Evolutionary conservation across 2,888 invertebrate genomes (phyloP), one percentile per base, ranked within the genome.

Genomic region (Odontomyia ornata): DNA sequence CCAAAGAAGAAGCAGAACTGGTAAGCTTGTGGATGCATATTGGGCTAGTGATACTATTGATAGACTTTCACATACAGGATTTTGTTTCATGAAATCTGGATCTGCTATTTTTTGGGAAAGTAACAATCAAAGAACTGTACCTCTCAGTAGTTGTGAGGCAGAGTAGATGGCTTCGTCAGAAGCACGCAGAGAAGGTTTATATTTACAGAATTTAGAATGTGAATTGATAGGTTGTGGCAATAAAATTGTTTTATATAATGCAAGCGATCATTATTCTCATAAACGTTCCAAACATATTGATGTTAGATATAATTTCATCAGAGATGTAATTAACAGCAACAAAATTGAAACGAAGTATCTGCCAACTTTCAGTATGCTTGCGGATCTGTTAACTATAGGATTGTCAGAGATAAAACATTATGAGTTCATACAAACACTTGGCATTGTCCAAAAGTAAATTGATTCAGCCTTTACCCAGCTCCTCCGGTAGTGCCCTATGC

Each of bases 71-170:
- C 46, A 43, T 71, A 71, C 71, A 47, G 71, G 71, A n/a, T 71
- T 21, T 71, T 71, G 71, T 71, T 71, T 71, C n/a, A 46, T 46
- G 46, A 71, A 21, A 25, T 71, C 46, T 13, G 71, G 46, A 30
- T 71, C 71, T 21, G 71, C 25, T 71, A 47, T 71, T 71, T 71
- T 46, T 25, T 46, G 71, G 52, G 47, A 71, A 46, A 46, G 71
- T 46, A 71, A 71, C n/a, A 71, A 47, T 15, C 71, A 71, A 46
- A 71, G 71, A 46, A 71, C 71, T 47, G 71, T 71, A 46, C 18
- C 71, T 46, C 25, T 71, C 21, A 21, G 21, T 46, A 46, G 71
- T 46, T 21, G n/a, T n/a, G 71, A 71, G 46, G 71, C 71, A n/a
- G 71, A 71, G 25, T 47, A 71, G 18, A 47, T 71, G 71, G n/a